phyloP scores from a whole-genome alignment of 2,797 vertebrate genomes.

The Bryconaethiops microstoma region DNA sequence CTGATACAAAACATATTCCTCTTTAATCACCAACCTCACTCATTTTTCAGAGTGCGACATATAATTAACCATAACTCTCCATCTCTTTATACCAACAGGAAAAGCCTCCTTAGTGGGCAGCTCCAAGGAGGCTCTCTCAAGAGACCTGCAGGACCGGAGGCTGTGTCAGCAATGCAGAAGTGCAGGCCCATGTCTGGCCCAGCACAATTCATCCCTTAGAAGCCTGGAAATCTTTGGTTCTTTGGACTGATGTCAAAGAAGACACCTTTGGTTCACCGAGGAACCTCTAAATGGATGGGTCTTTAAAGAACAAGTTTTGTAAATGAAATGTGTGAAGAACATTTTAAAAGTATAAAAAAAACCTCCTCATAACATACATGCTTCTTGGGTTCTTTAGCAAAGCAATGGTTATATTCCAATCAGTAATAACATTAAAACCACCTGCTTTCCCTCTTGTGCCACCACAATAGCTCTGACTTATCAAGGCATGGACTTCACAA shows the following conservation, averaged over 20 bases:
- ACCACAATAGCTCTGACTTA: too few species aligned
- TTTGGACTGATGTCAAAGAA: too few species aligned
- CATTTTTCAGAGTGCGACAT: constrained; percentile 6
- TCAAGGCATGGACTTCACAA: too few species aligned
- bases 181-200: not conserved
- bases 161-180: not conserved
- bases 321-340: not conserved
- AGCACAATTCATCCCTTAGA: not conserved
- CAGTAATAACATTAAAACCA: too few species aligned
- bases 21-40: not conserved
- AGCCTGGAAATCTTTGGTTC: too few species aligned
- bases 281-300: not conserved
- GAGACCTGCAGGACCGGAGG: not conserved
- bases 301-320: not conserved
- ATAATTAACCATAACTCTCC: constrained; percentile 9
- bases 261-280: not conserved
- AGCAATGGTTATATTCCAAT: too few species aligned
- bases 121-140: constrained; percentile 2
- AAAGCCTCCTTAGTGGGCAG: constrained; percentile 36
- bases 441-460: too few species aligned
- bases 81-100: constrained; percentile 17
- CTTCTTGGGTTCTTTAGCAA: too few species aligned
- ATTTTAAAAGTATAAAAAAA: too few species aligned
- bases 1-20: not conserved
- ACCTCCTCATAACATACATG: not conserved